Conservation (phyloP, 2,113 vertebrate genomes). For the Ceyx cyanopectus region DNA sequence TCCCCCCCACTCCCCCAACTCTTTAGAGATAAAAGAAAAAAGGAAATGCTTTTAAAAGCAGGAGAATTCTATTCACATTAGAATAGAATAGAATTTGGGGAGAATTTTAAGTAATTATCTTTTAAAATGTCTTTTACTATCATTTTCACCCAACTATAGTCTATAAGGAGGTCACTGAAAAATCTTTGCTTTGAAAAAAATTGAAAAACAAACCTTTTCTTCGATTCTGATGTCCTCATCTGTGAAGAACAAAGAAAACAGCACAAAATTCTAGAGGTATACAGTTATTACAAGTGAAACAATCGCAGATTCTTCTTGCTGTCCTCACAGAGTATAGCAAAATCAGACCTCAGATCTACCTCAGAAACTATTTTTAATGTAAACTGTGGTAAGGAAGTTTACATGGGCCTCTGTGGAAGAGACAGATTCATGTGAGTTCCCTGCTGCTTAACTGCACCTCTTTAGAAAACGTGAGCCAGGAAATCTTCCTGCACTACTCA, state of each 20-base stretch:
- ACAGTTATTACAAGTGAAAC: not conserved
- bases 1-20: too few relatives aligned
- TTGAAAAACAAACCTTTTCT: not conserved
- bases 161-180: not conserved
- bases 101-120: not conserved
- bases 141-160: not conserved
- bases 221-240: not conserved
- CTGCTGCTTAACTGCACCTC: not conserved
- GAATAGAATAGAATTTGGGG: not conserved
- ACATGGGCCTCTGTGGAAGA: not conserved
- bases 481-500: not conserved
- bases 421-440: fast-evolving
- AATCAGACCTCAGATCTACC: not conserved
- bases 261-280: not conserved
- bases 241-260: not conserved
- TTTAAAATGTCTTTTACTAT: not conserved
- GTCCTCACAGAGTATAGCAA: not conserved
- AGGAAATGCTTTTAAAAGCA: not conserved
- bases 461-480: not conserved
- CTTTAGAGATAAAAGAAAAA: not conserved
- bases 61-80: not conserved
- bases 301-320: not conserved
- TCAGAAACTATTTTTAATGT: not conserved
- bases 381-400: not conserved
- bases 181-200: not conserved